phyloP scores from a whole-genome alignment of 2,888 invertebrate genomes.

The Trissolcus japonicus region DNA sequence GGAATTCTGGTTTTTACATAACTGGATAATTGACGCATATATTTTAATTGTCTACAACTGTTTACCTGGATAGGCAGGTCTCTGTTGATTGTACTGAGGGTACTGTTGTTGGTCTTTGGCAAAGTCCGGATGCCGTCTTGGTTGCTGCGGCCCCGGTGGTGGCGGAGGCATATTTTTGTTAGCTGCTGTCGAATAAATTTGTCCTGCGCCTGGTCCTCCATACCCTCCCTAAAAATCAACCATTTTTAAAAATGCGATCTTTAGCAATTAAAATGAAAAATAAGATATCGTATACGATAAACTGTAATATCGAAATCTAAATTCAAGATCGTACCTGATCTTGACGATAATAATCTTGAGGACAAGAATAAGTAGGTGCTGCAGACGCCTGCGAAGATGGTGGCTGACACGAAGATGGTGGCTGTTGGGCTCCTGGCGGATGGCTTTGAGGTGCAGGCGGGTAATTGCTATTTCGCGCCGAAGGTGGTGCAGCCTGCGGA shows the following conservation, averaged over 20 bases:
- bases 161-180: constrained; percentile 82
- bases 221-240: constrained; percentile 66
- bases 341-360: constrained; percentile 77
- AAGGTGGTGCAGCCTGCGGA: constrained; percentile 66
- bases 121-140: constrained; percentile 89
- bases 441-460: constrained; percentile 79
- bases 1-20: not conserved
- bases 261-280: not conserved
- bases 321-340: constrained; percentile 78
- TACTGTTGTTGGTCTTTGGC: constrained; percentile 85
- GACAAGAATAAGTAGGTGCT: constrained; percentile 76
- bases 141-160: constrained; percentile 80
- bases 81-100: constrained; percentile 81
- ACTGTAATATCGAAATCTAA: not conserved
- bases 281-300: not conserved
- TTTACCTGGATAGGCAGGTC: constrained; percentile 82
- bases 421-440: constrained; percentile 78
- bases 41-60: not conserved
- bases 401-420: constrained; percentile 84
- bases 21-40: not conserved
- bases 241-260: not conserved
- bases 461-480: constrained; percentile 76
- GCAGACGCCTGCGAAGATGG: constrained; percentile 86
- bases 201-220: constrained; percentile 73
- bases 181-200: constrained; percentile 76